phyloP scores from a whole-genome alignment of 2,888 invertebrate species.

The Formica aserva region DNA sequence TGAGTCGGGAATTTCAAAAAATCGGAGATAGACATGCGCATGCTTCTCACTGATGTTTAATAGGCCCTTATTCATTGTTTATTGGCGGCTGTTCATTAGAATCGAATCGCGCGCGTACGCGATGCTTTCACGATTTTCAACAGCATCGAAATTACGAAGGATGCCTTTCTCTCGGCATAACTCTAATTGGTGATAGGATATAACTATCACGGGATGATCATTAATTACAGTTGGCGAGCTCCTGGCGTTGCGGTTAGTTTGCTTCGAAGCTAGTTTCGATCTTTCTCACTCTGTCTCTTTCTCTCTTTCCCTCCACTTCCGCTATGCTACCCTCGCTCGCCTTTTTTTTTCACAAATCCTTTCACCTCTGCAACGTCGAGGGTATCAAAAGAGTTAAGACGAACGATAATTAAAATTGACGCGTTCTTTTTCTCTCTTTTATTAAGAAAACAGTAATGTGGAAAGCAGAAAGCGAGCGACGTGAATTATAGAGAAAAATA shows the following conservation, averaged over 20 bases:
- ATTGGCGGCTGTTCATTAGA: conserved; percentile 59
- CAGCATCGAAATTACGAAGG: conserved; percentile 61
- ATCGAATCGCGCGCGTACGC: neutral
- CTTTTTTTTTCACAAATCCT: conserved; percentile 23
- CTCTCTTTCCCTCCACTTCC: neutral
- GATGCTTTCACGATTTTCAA: conserved; percentile 40
- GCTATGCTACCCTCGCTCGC: neutral
- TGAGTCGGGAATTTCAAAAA: neutral
- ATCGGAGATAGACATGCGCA: conserved; percentile 28
- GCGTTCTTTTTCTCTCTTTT: neutral
- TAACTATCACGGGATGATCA: conserved; percentile 56
- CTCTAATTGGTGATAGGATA: conserved; percentile 63
- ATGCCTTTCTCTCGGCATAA: conserved; percentile 32
- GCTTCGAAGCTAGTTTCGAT: conserved; percentile 52
- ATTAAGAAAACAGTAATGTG: neutral
- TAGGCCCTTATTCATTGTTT: conserved; percentile 65
- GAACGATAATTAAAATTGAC: conserved; percentile 52
- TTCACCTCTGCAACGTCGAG: conserved; percentile 54
- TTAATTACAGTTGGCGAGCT: conserved; percentile 58
- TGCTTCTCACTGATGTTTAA: conserved; percentile 62
- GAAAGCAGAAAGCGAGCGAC: neutral
- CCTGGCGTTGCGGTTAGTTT: conserved; percentile 30
- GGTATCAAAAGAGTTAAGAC: conserved; percentile 35
- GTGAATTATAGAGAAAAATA: conserved; percentile 19
- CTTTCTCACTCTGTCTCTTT: conserved; percentile 13